Evolutionary conservation across 1,140 invertebrate species (phyloP).

Genomic region (Saxidomus purpurata): DNA sequence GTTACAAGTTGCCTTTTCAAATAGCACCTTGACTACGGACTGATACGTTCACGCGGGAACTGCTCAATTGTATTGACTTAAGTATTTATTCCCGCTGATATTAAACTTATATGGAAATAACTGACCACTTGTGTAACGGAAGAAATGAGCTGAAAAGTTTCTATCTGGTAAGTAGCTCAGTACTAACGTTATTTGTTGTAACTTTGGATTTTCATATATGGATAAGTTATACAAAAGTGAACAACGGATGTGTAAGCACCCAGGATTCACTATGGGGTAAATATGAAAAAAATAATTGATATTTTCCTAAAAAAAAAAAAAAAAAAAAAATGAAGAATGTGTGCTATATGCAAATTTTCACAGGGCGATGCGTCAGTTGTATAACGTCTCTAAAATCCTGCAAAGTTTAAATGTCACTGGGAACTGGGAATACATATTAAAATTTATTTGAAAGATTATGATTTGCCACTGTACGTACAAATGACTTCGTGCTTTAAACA

Average conservation of each 20-base stretch:
- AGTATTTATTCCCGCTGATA: slow-evolving; percentile 42
- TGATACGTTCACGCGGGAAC: slow-evolving; percentile 7
- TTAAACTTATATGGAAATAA: slow-evolving; percentile 32
- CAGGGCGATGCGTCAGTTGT: neutral
- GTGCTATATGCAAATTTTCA: too few relatives aligned
- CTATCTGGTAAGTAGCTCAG: slow-evolving; percentile 38
- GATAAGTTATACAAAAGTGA: neutral
- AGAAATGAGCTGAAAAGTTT: slow-evolving; percentile 29
- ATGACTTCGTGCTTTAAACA: slow-evolving; percentile 18
- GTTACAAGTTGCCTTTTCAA: slow-evolving; percentile 55
- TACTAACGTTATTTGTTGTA: neutral
- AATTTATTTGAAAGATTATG: neutral
- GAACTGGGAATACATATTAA: neutral
- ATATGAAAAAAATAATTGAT: too few relatives aligned
- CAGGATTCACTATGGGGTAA: neutral
- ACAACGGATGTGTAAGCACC: neutral
- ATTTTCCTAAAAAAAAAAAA: too few relatives aligned
- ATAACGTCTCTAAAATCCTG: neutral
- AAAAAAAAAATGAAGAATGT: too few relatives aligned
- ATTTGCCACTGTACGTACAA: neutral
- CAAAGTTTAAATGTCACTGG: neutral
- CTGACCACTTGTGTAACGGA: slow-evolving; percentile 4
- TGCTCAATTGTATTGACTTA: slow-evolving; percentile 11
- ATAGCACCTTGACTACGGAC: slow-evolving; percentile 58
- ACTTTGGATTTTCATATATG: neutral